Base-by-base conservation (phyloP, 1,140 invertebrate species). In the Papilio polytes region DNA sequence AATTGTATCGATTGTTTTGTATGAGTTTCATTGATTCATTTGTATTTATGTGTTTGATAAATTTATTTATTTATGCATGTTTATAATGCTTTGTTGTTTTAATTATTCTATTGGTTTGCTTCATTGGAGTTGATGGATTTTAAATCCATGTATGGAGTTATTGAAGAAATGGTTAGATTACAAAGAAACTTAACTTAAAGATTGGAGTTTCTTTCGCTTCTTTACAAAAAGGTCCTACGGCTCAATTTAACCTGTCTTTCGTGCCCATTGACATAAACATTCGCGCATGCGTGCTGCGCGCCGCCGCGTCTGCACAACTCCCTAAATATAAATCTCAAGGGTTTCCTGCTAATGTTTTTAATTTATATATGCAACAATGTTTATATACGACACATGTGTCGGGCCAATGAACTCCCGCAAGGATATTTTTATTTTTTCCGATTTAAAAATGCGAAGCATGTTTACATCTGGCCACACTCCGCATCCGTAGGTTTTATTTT, bases 311-410 rank as follows among this genome's bases (percentile, higher is more conserved):
- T 89, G 86, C 86, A 83, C 87, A 86, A 85, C 87, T 81, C 82
- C 85, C 89, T 91, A 93, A 91, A 92, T 93, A 89, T 93, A 93
- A 87, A 89, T 84, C 87, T 90, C 88, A 91, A 94, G 93, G 89
- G 93, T 93, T 93, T 93, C 90, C 91, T 93, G 89, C 87, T 85
- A 89, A 90, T 90, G 89, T 91, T 93, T 91, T 92, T 92, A 93
- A 91, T 91, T 90, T 91, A 90, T 90, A 90, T 86, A 88, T 87
- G 72, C 87, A 86, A 82, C 86, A 90, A 91, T 93, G 88, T 93
- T 93, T 90, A 91, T 63, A 84, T 88, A 63, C 63, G 63, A 15
- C 90, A 91, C 91, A 89, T 93, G 91, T 86, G 87, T 74, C 31
- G 82, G 91, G 86, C 78, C 89, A 87, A 86, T 83, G 91, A 92